Evolutionary conservation across 2,888 invertebrate species (phyloP).

Genomic region (Trichogramma evanescens): DNA sequence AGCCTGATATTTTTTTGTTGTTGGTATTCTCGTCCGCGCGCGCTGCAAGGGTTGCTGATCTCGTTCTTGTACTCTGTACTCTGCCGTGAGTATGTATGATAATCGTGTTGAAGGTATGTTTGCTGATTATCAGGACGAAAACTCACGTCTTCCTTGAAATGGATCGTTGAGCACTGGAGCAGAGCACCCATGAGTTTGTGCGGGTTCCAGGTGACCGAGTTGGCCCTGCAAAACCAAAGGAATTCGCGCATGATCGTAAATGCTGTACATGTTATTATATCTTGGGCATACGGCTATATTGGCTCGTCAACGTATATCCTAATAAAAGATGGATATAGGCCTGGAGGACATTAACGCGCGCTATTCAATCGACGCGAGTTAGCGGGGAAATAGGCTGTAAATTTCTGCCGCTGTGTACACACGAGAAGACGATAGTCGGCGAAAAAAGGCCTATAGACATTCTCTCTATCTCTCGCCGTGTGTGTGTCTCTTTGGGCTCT

Average conservation of each 20-base stretch:
- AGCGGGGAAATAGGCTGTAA: too few relatives aligned
- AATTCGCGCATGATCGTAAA: too few relatives aligned
- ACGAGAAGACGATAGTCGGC: too few relatives aligned
- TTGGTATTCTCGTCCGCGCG: neutral
- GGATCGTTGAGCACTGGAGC: constrained; percentile 94
- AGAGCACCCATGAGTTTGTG: constrained; percentile 98
- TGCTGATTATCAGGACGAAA: neutral
- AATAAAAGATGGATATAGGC: too few relatives aligned
- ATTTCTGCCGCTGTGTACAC: too few relatives aligned
- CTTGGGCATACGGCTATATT: too few relatives aligned
- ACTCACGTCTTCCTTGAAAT: constrained; percentile 92
- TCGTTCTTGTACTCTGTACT: neutral
- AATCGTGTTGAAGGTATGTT: too few relatives aligned
- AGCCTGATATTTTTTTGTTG: neutral
- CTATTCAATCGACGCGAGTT: too few relatives aligned
- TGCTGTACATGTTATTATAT: too few relatives aligned
- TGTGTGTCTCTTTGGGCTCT: neutral
- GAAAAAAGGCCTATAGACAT: neutral
- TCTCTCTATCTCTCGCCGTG: constrained; percentile 32
- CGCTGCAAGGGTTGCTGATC: neutral
- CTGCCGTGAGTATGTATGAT: neutral
- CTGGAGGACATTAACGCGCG: too few relatives aligned
- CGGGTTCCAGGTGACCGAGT: constrained; percentile 98
- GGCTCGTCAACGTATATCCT: too few relatives aligned
- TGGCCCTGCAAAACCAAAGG: constrained; percentile 60